phyloP scores from a whole-genome alignment of 2,797 vertebrate genomes.

The Meriones psammophilus region DNA sequence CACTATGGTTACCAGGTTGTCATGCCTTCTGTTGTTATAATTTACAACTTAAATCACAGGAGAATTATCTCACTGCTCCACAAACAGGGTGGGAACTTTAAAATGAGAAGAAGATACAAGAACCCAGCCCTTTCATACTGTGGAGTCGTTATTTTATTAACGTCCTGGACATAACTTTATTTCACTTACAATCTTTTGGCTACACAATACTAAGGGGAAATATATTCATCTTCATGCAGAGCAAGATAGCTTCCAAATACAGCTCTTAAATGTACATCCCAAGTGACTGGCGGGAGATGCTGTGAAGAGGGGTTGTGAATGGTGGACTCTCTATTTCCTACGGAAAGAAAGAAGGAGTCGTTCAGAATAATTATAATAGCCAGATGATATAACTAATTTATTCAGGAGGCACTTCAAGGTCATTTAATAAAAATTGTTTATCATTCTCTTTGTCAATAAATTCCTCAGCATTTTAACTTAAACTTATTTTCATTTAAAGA shows the following conservation, averaged over 20 bases:
- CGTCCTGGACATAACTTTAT: constrained; percentile 80
- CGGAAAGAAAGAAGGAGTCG: constrained; percentile 38
- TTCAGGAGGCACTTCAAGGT: constrained; percentile 57
- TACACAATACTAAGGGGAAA: constrained; percentile 86
- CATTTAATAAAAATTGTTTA: constrained; percentile 70
- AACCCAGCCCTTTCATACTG: constrained; percentile 71
- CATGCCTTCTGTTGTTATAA: constrained; percentile 70
- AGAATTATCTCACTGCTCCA: constrained; percentile 89
- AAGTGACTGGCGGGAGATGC: constrained; percentile 84
- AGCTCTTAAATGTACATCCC: constrained; percentile 86
- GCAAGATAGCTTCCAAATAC: constrained; percentile 86
- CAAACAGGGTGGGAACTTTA: constrained; percentile 82
- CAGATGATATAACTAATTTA: constrained; percentile 65
- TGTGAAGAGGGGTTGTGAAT: constrained; percentile 84
- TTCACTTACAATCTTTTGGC: constrained; percentile 85
- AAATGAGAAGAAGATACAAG: constrained; percentile 85
- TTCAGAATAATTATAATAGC: constrained; percentile 69
- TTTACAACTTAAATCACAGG: constrained; percentile 89
- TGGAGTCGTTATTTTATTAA: constrained; percentile 83
- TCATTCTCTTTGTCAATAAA: constrained; percentile 34
- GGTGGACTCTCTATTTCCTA: constrained; percentile 82
- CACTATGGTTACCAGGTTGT: constrained; percentile 77
- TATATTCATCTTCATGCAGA: constrained; percentile 87
- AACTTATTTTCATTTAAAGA: constrained; percentile 63
- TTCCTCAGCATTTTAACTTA: not conserved